Base-by-base conservation (phyloP, 2,888 invertebrate genomes). In the Bombylius major region DNA sequence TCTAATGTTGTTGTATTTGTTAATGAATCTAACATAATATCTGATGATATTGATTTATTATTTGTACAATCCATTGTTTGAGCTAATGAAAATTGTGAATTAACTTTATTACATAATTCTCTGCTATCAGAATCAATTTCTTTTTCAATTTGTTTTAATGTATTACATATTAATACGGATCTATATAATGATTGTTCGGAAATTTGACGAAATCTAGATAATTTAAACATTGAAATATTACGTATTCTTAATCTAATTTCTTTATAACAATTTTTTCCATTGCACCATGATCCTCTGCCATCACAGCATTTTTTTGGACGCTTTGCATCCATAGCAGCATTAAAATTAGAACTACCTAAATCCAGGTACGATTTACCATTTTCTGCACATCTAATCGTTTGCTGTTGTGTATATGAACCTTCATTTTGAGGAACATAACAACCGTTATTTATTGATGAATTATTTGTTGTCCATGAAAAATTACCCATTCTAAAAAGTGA, bases 81-180 rank as follows among this genome's bases (percentile, higher is more conserved):
- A 39, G 54, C 47, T 51, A 56, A 46, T 50, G 50, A 54, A 36
- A 50, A 54, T 44, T 54, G 50, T 56, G 62, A 62, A 56, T 52
- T 32, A 47, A 57, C 56, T 47, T 57, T 59, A 4, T 53, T 55
- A 5, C 50, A 49, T 32, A 45, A 47, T 64, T 70, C 73, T 63
- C 73, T 70, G 62, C 78, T 79, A 70, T 83, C 84, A 58, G 82
- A 76, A 71, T 90, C 90, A 82, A 94, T 88, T 76, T 94, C 93
- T 56, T 87, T 81, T 75, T 93, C 93, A 68, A 93, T 86, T 70
- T 86, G 83, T 70, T 92, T 84, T 62, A 94, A 73, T 56, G 94
- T 93, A 75, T 94, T 94, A 78, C 92, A 92, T 67, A 95, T 93
- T 60, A 95, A 83, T 69, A 95, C 94, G 51, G 92, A 93, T 60